Percentiles rank a stretch among this genome's conserved stretches.
These are phyloP conservation scores for Cyaniris semiargus DNA, from an alignment of 2,888 invertebrate genomes.

Conservation along the genomic window DNA sequence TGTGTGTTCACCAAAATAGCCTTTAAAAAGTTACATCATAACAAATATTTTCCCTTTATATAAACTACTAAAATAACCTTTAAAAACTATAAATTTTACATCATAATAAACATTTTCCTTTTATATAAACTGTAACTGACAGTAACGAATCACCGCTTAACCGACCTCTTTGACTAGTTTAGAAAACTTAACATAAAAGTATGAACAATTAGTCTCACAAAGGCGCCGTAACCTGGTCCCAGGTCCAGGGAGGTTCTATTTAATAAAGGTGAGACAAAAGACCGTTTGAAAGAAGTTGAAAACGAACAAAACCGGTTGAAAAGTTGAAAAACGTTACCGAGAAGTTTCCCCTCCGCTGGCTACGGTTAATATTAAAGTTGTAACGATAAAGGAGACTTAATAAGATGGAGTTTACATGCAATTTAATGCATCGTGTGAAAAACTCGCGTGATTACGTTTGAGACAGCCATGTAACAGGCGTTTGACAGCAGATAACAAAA, in stretches of 20 bases:
- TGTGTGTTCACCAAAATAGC: neutral
- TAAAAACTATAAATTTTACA: too few relatives aligned
- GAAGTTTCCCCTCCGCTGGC: neutral
- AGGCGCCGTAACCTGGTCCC: neutral
- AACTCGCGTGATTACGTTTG: too few relatives aligned
- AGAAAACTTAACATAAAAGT: constrained; percentile 24
- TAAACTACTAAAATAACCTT: too few relatives aligned
- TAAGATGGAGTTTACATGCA: neutral
- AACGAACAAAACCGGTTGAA: constrained; percentile 13
- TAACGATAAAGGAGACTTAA: neutral
- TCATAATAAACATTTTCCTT: too few relatives aligned
- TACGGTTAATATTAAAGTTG: neutral
- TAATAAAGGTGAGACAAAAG: constrained; percentile 30
- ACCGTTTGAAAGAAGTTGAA: constrained; percentile 27
- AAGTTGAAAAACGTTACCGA: neutral
- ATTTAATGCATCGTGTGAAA: neutral
- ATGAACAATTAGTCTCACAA: constrained; percentile 28
- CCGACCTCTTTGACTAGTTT: constrained; percentile 17
- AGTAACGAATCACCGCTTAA: constrained; percentile 12
- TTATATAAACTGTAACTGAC: neutral
- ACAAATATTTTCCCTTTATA: neutral
- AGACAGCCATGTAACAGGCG: too few relatives aligned
- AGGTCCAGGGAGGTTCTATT: neutral
- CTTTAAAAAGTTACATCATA: too few relatives aligned
- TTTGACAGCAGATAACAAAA: too few relatives aligned